Conservation (phyloP, 1,140 invertebrate genomes). For the Spodoptera litura region DNA sequence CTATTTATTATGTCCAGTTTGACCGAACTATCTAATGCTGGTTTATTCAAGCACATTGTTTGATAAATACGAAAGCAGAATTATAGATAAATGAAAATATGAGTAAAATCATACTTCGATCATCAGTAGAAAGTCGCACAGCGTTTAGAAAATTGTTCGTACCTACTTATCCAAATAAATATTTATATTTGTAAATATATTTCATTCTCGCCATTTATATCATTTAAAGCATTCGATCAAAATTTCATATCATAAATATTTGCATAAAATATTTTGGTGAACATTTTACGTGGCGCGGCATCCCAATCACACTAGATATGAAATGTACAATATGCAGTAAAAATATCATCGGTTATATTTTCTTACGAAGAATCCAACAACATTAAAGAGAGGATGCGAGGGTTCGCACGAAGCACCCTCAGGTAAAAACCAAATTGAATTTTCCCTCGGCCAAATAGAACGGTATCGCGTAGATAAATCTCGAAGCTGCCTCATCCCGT, state of each 20-base stretch:
- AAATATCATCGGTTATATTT: conserved; percentile 59
- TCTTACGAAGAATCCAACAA: conserved; percentile 63
- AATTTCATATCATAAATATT: conserved; percentile 3
- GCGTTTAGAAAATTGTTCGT: no score
- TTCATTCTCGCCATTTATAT: no score
- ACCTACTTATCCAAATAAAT: no score
- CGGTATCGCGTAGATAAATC: conserved; percentile 83
- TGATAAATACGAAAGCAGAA: no score
- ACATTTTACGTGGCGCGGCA: conserved; percentile 19
- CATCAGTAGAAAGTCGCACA: no score
- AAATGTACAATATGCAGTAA: conserved; percentile 55
- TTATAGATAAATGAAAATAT: no score
- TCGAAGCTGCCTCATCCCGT: conserved; percentile 70
- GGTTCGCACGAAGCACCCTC: conserved; percentile 66
- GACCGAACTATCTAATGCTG: no score
- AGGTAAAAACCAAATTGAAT: conserved; percentile 83
- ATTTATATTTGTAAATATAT: no score
- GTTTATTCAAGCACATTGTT: no score
- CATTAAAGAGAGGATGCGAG: conserved; percentile 69
- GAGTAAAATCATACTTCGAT: no score
- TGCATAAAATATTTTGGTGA: conserved; percentile 18
- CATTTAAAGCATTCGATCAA: not conserved
- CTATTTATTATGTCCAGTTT: no score
- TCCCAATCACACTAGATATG: conserved; percentile 37
- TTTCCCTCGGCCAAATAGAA: conserved; percentile 75